Evolutionary conservation across 2,888 invertebrate genomes (phyloP).

Genomic region (Syritta pipiens): DNA sequence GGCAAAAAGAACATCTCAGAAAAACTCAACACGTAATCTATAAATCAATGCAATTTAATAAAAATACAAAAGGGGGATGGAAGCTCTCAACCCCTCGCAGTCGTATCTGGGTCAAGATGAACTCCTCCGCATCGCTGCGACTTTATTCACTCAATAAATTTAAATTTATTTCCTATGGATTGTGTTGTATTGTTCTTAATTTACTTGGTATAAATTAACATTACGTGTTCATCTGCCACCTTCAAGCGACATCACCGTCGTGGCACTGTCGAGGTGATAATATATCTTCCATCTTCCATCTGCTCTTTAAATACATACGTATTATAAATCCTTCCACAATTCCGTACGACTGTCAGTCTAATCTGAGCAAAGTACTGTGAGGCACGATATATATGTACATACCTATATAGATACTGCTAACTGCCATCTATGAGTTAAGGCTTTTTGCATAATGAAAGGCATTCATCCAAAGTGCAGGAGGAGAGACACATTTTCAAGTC

Average conservation of each 20-base stretch:
- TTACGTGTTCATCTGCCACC: constrained; percentile 52
- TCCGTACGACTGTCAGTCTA: constrained; percentile 64
- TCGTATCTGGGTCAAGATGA: too few relatives aligned
- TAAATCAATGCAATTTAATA: too few relatives aligned
- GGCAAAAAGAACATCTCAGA: too few relatives aligned
- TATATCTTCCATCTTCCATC: constrained; percentile 62
- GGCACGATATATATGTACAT: constrained; percentile 26
- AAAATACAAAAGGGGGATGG: too few relatives aligned
- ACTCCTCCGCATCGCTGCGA: too few relatives aligned
- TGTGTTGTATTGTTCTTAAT: constrained; percentile 50
- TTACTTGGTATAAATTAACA: constrained; percentile 61
- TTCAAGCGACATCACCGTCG: neutral
- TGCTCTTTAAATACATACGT: constrained; percentile 56
- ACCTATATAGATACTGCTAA: constrained; percentile 20
- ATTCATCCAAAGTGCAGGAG: constrained; percentile 35
- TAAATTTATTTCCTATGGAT: constrained; percentile 26
- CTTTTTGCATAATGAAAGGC: constrained; percentile 66
- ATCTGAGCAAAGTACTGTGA: constrained; percentile 50
- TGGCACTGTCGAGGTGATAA: constrained; percentile 17
- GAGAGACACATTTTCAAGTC: constrained; percentile 12
- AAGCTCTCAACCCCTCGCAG: too few relatives aligned
- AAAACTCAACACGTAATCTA: too few relatives aligned
- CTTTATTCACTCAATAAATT: constrained; percentile 44
- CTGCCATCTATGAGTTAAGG: constrained; percentile 61
- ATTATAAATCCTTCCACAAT: constrained; percentile 62